phyloP scores from a whole-genome alignment of 2,797 vertebrate genomes.

The Lophotriccus pileatus region DNA sequence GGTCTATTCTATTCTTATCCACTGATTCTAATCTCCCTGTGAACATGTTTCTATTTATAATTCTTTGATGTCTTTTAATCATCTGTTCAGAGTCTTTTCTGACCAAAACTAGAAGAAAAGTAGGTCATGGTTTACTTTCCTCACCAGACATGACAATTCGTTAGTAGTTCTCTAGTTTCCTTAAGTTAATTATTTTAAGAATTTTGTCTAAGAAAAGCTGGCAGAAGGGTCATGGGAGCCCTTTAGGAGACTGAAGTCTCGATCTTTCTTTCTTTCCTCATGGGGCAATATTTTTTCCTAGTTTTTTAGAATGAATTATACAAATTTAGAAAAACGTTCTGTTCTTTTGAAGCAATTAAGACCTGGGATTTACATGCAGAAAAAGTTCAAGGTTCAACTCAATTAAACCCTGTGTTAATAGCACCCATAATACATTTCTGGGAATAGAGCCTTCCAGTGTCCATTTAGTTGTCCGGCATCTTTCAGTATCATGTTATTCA shows the following conservation, averaged over 20 bases:
- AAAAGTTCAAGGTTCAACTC: not conserved
- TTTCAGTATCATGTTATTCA: not conserved
- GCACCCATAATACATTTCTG: not conserved
- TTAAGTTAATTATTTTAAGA: not conserved
- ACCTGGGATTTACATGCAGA: not conserved
- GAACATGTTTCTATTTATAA: not conserved
- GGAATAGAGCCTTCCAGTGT: not conserved
- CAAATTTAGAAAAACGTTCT: not conserved
- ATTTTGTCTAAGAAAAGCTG: not conserved
- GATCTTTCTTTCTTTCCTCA: not conserved
- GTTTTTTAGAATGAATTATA: not conserved
- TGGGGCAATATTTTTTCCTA: not conserved
- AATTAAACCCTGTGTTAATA: not conserved
- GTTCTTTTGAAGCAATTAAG: not conserved
- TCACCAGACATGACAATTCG: not conserved
- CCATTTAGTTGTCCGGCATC: not conserved
- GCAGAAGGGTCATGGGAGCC: not conserved
- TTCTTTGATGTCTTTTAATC: not conserved
- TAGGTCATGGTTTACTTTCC: not conserved
- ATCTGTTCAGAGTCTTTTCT: not conserved
- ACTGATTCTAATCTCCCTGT: not conserved
- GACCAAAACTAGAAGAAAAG: not conserved
- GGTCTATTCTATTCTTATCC: not conserved
- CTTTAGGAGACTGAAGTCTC: not conserved
- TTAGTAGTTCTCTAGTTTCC: constrained; percentile 6